Conservation (phyloP, 2,113 vertebrate species). For the Morphnarchus princeps region DNA sequence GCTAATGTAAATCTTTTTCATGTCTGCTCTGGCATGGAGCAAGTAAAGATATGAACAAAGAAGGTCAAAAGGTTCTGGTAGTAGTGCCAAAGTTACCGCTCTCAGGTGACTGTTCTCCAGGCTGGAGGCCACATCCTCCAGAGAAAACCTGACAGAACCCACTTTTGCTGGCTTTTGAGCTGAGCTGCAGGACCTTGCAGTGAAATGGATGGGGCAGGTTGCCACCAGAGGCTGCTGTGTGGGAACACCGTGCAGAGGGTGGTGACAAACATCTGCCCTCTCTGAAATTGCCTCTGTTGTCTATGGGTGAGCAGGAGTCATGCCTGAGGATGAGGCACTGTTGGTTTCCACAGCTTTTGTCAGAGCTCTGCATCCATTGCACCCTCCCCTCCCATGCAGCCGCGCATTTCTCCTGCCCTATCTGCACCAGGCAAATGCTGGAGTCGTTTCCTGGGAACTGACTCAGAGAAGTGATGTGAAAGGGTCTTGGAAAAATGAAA, state of each 20-base stretch:
- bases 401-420: fast-evolving
- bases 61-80: background rate
- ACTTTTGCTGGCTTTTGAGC: background rate
- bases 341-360: background rate
- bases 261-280: background rate
- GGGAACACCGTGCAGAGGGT: background rate
- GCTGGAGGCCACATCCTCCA: background rate
- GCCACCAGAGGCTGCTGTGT: background rate
- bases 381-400: background rate
- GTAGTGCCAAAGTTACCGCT: background rate
- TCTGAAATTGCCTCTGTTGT: background rate
- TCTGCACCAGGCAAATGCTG: background rate
- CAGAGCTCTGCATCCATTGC: background rate
- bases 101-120: background rate
- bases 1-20: background rate
- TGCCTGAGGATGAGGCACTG: background rate
- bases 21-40: background rate
- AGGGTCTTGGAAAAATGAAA: background rate
- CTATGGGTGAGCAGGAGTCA: background rate
- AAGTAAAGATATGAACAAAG: background rate
- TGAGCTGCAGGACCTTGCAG: background rate
- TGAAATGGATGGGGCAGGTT: background rate
- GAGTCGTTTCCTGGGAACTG: background rate
- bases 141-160: background rate
- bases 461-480: background rate